Conservation (phyloP, 2,888 invertebrate species). For the Agelastica alni region DNA sequence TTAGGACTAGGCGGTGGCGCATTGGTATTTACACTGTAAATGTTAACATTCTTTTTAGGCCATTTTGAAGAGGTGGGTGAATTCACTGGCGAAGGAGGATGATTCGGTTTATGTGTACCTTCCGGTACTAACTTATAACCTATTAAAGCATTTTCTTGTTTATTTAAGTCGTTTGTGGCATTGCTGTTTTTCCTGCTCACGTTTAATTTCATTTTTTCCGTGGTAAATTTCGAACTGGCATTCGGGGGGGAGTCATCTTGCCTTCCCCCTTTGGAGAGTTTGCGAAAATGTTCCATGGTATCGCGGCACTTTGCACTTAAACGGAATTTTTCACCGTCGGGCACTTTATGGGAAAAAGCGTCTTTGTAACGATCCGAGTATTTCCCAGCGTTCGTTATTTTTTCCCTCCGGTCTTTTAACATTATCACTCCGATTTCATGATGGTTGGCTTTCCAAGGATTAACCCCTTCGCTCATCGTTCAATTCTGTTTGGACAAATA, state of each 20-base stretch:
- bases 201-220: slow-evolving; percentile 39
- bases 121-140: slow-evolving; percentile 61
- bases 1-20: slow-evolving; percentile 21
- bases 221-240: slow-evolving; percentile 35
- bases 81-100: slow-evolving; percentile 32
- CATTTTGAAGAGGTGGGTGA: slow-evolving; percentile 39
- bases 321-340: slow-evolving; percentile 39
- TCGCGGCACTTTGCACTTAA: slow-evolving; percentile 44
- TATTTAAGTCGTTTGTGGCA: slow-evolving; percentile 54
- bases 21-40: slow-evolving; percentile 44
- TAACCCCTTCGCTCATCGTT: slow-evolving; percentile 41
- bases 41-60: slow-evolving; percentile 46
- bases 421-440: slow-evolving; percentile 46
- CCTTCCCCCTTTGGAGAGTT: slow-evolving; percentile 41
- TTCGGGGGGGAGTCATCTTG: slow-evolving; percentile 46
- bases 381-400: slow-evolving; percentile 51
- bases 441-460: slow-evolving; percentile 31
- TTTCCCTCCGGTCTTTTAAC: slow-evolving; percentile 49
- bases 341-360: slow-evolving; percentile 45
- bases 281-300: slow-evolving; percentile 38
- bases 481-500: slow-evolving; percentile 42
- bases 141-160: slow-evolving; percentile 58
- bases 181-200: slow-evolving; percentile 44
- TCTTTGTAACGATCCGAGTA: slow-evolving; percentile 54
- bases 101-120: slow-evolving; percentile 51